Evolutionary conservation across 2,888 invertebrate species (phyloP).

Genomic region (Morinoia aosen): DNA sequence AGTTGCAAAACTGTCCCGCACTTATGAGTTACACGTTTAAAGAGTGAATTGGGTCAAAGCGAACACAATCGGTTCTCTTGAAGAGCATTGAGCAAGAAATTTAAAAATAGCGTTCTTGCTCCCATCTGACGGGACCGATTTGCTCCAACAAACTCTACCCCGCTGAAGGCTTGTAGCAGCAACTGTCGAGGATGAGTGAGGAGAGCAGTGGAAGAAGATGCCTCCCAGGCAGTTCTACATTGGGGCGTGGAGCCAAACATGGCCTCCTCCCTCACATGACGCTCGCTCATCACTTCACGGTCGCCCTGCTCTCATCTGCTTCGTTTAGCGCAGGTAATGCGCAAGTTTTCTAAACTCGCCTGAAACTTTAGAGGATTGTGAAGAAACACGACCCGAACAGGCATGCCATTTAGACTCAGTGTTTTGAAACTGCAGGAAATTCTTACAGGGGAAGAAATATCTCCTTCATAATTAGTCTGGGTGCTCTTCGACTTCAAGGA

Average conservation of each 20-base stretch:
- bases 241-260: background rate
- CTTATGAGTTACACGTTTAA: too few relatives aligned
- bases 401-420: background rate
- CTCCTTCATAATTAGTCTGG: background rate
- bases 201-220: background rate
- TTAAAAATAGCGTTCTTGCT: too few relatives aligned
- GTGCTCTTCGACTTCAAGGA: background rate
- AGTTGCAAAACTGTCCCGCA: too few relatives aligned
- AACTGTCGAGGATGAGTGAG: background rate
- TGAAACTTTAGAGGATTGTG: background rate
- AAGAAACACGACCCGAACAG: background rate
- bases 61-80: too few relatives aligned
- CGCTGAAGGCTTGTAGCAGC: background rate
- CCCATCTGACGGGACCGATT: background rate
- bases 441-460: background rate
- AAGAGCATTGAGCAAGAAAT: too few relatives aligned
- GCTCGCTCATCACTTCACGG: background rate
- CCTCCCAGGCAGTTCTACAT: background rate
- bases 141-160: background rate
- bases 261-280: background rate
- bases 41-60: too few relatives aligned
- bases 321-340: conserved; percentile 17
- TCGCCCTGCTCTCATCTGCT: conserved; percentile 6
- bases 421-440: background rate
- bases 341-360: background rate